Percentiles rank a stretch among this genome's conserved stretches.
Evolutionary conservation across 2,888 invertebrate species (phyloP).

Genomic region (Agrochola lota): DNA sequence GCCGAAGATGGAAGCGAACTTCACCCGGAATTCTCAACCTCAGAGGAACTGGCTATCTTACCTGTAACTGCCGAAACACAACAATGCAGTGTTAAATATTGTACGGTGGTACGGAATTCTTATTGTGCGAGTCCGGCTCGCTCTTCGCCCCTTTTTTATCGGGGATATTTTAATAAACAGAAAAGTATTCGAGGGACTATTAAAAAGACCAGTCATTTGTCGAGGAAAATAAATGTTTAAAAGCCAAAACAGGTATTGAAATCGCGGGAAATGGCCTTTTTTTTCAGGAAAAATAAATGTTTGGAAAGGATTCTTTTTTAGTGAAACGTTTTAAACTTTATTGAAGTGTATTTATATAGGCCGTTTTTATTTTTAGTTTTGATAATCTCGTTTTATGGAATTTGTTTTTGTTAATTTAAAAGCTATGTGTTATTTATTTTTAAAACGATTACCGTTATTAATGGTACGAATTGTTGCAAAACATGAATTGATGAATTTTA

Average conservation of each 20-base stretch:
- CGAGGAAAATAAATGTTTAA: conserved; percentile 57
- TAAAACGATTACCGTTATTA: neutral
- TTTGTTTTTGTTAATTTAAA: neutral
- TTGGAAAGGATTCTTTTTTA: conserved; percentile 33
- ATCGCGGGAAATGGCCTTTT: conserved; percentile 33
- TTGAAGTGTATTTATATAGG: neutral
- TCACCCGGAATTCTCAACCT: no score
- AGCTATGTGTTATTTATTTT: neutral
- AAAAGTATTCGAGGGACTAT: conserved; percentile 52
- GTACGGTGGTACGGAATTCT: neutral
- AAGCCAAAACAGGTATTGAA: conserved; percentile 58
- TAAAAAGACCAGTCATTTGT: conserved; percentile 50
- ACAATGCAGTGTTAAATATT: no score
- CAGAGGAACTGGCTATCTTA: no score
- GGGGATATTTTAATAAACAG: conserved; percentile 65
- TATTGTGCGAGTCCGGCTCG: neutral
- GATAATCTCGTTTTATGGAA: neutral
- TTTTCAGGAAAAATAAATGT: conserved; percentile 34
- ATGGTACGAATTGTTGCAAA: neutral
- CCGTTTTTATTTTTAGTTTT: neutral
- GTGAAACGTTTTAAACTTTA: conserved; percentile 16
- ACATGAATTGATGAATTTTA: no score
- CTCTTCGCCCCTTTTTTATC: neutral
- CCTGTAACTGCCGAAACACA: no score
- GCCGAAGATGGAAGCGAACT: no score